Conservation (phyloP, 2,797 vertebrate genomes). For the Notoglanidium macrostoma region DNA sequence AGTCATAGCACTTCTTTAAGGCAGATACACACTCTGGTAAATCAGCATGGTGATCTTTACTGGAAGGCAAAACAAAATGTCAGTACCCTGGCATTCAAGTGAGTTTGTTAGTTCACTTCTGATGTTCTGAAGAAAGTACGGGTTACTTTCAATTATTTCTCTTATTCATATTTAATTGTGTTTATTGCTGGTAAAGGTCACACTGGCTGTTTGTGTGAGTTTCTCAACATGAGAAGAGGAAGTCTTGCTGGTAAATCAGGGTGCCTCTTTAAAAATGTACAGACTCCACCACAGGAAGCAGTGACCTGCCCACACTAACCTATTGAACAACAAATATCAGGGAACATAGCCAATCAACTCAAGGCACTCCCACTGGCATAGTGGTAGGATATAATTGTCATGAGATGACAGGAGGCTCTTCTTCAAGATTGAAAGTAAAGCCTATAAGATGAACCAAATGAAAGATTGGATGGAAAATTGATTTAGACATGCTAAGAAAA, state of each 20-base stretch:
- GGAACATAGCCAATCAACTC: conserved; percentile 66
- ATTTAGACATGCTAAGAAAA: conserved; percentile 11
- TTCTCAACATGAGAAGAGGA: conserved; percentile 65
- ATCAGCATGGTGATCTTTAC: conserved; percentile 45
- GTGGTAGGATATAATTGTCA: conserved; percentile 41
- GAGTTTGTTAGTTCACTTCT: conserved; percentile 53
- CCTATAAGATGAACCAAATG: conserved; percentile 9
- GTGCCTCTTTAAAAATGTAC: conserved; percentile 79
- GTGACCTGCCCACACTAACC: conserved; percentile 73
- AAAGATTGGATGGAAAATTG: background rate
- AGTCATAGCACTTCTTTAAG: background rate
- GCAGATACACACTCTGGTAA: conserved; percentile 19
- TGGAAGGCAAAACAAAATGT: conserved; percentile 57
- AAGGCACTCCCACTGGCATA: conserved; percentile 48
- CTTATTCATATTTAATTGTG: conserved; percentile 85
- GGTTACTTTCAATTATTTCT: conserved; percentile 81
- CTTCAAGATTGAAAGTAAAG: conserved; percentile 20
- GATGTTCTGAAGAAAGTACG: conserved; percentile 63
- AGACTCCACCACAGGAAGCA: conserved; percentile 65
- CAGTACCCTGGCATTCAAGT: conserved; percentile 47
- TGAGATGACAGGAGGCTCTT: conserved; percentile 35
- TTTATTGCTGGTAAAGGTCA: conserved; percentile 81
- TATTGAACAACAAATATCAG: conserved; percentile 79
- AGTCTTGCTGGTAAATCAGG: conserved; percentile 72
- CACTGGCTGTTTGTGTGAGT: conserved; percentile 67